Evolutionary conservation across 2,888 invertebrate species (phyloP).

Genomic region (Oasisia sp.): DNA sequence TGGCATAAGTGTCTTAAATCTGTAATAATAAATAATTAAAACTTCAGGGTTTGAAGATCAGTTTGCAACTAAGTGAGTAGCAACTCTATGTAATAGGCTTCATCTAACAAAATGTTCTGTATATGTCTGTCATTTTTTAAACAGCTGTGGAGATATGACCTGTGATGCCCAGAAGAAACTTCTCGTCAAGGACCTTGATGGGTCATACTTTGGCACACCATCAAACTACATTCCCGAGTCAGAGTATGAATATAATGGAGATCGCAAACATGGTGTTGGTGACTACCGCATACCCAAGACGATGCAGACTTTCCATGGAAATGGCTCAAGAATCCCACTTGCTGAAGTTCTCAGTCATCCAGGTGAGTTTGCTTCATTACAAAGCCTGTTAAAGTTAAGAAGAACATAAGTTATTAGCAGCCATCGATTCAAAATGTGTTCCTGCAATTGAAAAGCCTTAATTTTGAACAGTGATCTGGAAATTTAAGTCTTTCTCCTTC

Average conservation of each 20-base stretch:
- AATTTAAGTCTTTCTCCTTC: too few species aligned
- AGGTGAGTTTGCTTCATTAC: not conserved
- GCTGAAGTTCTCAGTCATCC: not conserved
- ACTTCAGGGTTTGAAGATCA: too few species aligned
- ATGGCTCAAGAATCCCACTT: not conserved
- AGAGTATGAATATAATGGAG: constrained; percentile 57
- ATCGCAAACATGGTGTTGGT: constrained; percentile 54
- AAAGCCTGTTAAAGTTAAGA: not conserved
- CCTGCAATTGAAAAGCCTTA: too few species aligned
- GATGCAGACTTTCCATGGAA: constrained; percentile 46
- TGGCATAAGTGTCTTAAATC: too few species aligned
- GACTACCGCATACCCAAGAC: constrained; percentile 61
- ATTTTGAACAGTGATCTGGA: too few species aligned
- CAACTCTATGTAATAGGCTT: too few species aligned
- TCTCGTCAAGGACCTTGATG: constrained; percentile 56
- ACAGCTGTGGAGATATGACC: constrained; percentile 64
- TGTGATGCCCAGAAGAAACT: constrained; percentile 62
- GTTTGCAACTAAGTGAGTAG: too few species aligned
- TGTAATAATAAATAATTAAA: too few species aligned
- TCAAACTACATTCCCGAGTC: constrained; percentile 47
- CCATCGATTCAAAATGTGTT: too few species aligned
- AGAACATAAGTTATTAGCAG: too few species aligned
- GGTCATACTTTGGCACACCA: constrained; percentile 48
- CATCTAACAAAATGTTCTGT: too few species aligned
- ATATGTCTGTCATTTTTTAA: too few species aligned